Base-by-base conservation (phyloP, 2,113 vertebrate genomes). In the Ancistrus triradiatus region DNA sequence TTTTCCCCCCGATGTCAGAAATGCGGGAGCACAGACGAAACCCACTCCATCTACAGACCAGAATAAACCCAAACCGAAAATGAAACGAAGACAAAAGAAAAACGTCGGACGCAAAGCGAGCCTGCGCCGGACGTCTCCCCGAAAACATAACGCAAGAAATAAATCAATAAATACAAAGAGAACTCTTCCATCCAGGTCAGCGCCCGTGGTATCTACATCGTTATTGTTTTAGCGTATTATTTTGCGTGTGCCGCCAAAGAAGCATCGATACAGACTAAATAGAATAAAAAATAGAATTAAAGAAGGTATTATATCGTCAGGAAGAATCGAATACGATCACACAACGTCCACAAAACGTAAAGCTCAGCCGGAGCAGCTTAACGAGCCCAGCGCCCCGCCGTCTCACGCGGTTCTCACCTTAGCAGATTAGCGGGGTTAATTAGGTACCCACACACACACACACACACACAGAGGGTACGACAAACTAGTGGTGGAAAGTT, bases 181-280 rank as follows among this genome's bases (percentile, higher is more conserved):
- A 59, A 67, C 46, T 50, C 67, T 56, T 74, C 69, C 44, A 33
- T 72, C 69, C 74, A 73, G 69, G 62, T 63, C 72, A 68, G 69
- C 63, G 38, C 65, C 74, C 57, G 28, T 56, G 33, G 63, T 40
- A 49, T 28, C 19, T 22, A 21, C 43, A 53, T 53, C 55, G 42
- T 53, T 42, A 66, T 57, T 59, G 47, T 43, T 37, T 11, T 37
- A 8, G 9, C 14, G 9, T 37, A 37, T 37, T 37, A 8, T 11
- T 37, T 37, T 37, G 35, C 35, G 35, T 37, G 35, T 37, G 35
- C 35, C 35, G 14, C 9, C 35, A 37, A 15, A 49, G 27, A 7
- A 64, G 53, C 51, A 51, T 57, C 55, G 68, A 17, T 0, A 68
- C 1, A 21, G 59, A n/a, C 7, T 14, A 18, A 19, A 35, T 18